Conservation (phyloP, 2,797 vertebrate genomes). For the Echeneis naucrates region DNA sequence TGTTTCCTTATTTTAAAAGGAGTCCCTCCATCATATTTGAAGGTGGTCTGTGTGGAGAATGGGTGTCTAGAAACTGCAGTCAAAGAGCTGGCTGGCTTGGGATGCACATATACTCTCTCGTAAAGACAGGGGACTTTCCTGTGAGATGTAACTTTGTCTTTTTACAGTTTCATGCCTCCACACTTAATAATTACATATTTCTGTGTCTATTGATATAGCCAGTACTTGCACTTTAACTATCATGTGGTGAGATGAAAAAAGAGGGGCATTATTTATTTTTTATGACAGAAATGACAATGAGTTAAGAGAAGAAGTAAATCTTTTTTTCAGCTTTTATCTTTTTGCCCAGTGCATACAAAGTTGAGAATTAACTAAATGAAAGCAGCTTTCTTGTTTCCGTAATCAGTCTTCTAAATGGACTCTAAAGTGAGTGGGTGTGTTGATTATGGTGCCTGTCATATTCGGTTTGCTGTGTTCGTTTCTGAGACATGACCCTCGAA, state of each 20-base stretch:
- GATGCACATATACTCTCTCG: slow-evolving; percentile 48
- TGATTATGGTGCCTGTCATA: slow-evolving; percentile 68
- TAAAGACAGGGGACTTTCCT: slow-evolving; percentile 72
- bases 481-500: slow-evolving; percentile 49
- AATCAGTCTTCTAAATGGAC: slow-evolving; percentile 57
- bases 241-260: slow-evolving; percentile 23
- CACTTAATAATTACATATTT: slow-evolving; percentile 75
- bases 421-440: slow-evolving; percentile 51
- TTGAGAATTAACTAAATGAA: slow-evolving; percentile 67
- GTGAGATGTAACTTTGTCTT: slow-evolving; percentile 60
- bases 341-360: slow-evolving; percentile 43
- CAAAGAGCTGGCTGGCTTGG: slow-evolving; percentile 56
- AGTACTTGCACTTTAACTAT: slow-evolving; percentile 27
- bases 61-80: slow-evolving; percentile 54
- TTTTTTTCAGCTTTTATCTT: too few species aligned
- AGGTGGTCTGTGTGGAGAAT: slow-evolving; percentile 46
- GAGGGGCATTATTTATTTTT: slow-evolving; percentile 15
- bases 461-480: slow-evolving; percentile 60
- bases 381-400: slow-evolving; percentile 62
- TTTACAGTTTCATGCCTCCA: slow-evolving; percentile 44
- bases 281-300: slow-evolving; percentile 17
- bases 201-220: slow-evolving; percentile 38
- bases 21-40: slow-evolving; percentile 56
- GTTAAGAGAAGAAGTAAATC: too few species aligned
- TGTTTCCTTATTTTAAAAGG: slow-evolving; percentile 63